These are phyloP conservation scores for Parotocinclus haroldoi DNA, from an alignment of 2,797 vertebrate species.

Conservation along the genomic window DNA sequence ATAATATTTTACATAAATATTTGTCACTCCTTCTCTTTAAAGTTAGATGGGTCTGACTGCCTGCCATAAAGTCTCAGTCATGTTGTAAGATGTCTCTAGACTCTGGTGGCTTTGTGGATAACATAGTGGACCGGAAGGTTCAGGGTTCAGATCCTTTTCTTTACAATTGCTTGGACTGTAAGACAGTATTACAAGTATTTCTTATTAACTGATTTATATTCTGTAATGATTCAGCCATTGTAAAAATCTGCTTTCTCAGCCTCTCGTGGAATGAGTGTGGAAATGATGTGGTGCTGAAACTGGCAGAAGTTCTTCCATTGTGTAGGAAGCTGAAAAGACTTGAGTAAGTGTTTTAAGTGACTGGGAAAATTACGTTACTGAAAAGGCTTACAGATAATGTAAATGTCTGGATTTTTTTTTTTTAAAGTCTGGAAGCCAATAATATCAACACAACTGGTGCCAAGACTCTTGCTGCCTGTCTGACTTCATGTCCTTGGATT, in stretches of 20 bases:
- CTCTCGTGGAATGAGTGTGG: constrained; percentile 84
- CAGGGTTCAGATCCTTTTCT: no score
- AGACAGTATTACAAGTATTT: no score
- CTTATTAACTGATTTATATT: no score
- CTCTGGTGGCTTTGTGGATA: no score
- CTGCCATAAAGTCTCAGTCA: no score
- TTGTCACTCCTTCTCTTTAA: no score
- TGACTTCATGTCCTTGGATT: constrained; percentile 66
- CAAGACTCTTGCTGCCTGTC: constrained; percentile 61
- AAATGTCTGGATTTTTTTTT: constrained; percentile 18
- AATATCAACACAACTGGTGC: constrained; percentile 70
- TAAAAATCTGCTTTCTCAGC: constrained; percentile 55
- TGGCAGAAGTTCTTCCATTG: constrained; percentile 70
- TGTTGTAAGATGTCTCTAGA: no score
- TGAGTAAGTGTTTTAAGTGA: constrained; percentile 74
- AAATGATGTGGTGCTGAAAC: constrained; percentile 68
- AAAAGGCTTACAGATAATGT: neutral
- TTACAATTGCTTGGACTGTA: no score
- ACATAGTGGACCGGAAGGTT: no score
- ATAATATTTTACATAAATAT: no score
- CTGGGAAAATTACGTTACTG: neutral
- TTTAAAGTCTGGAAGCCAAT: constrained; percentile 82
- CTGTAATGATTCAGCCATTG: no score
- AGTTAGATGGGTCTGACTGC: no score
- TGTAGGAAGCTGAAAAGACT: constrained; percentile 74